These are phyloP conservation scores for Agelas oroides DNA, from an alignment of 37 sponge, comb jelly and placozoan genomes.

Conservation along the genomic window DNA sequence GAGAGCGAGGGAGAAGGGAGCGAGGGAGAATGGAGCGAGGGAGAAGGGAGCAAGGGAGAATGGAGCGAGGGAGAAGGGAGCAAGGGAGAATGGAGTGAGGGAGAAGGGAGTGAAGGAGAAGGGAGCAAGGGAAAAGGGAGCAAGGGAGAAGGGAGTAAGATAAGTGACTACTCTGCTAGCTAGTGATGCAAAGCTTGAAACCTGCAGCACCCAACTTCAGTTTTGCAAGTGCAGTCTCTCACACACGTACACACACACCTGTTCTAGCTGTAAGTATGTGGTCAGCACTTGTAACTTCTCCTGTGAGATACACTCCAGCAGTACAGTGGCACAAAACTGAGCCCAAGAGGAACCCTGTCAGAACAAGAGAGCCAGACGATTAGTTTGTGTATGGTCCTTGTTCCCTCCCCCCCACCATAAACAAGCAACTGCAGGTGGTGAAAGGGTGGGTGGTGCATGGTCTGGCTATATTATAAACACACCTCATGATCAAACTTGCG, in stretches of 20 bases:
- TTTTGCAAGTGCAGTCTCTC: no score
- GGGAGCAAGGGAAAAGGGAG: not conserved
- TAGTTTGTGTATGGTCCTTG: no score
- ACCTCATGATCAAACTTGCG: no score
- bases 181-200: not conserved
- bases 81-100: not conserved
- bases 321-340: conserved; percentile 5
- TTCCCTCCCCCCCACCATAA: no score
- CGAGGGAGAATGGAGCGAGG: not conserved
- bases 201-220: not conserved
- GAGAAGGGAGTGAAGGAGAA: no score
- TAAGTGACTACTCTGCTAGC: not conserved
- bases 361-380: not conserved
- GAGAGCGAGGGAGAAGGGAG: no score
- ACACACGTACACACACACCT: conserved; percentile 27
- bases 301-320: conserved; percentile 57
- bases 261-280: conserved; percentile 39
- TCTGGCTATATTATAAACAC: no score
- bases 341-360: not conserved
- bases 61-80: not conserved
- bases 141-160: no score
- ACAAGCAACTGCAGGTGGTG: no score
- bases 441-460: no score
- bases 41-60: no score
- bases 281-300: conserved; percentile 58